phyloP scores from a whole-genome alignment of 2,113 vertebrate species.

The Pedetes capensis region DNA sequence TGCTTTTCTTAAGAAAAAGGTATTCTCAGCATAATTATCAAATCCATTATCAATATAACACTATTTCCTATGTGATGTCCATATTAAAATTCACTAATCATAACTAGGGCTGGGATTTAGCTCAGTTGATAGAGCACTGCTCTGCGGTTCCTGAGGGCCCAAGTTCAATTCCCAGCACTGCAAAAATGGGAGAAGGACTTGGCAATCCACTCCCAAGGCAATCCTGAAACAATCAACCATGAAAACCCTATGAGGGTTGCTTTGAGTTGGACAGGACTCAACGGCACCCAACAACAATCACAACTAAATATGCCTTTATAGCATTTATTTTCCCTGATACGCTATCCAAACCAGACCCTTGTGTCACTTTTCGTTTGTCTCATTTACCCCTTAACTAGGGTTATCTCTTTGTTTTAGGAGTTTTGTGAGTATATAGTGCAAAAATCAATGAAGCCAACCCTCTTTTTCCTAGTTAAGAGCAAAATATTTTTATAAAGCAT shows the following conservation, averaged over 20 bases:
- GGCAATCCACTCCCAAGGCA: too few relatives aligned
- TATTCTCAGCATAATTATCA: neutral
- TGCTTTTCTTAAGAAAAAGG: slow-evolving; percentile 27
- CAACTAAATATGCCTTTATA: neutral
- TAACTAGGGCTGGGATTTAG: too few relatives aligned
- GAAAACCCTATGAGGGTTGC: too few relatives aligned
- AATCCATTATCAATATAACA: neutral
- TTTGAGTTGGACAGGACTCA: too few relatives aligned
- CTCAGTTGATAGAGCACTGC: too few relatives aligned
- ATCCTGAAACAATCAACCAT: too few relatives aligned
- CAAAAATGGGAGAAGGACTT: too few relatives aligned
- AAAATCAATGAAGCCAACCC: neutral
- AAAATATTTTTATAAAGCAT: neutral
- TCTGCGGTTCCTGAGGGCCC: too few relatives aligned
- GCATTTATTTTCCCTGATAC: slow-evolving; percentile 10
- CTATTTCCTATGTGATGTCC: neutral
- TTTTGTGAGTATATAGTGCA: neutral
- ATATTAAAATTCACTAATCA: neutral
- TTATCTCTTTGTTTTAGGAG: neutral
- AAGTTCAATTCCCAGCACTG: too few relatives aligned
- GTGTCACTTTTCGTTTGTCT: neutral
- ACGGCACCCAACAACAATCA: too few relatives aligned
- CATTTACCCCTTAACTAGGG: neutral
- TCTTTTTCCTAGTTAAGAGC: neutral
- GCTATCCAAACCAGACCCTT: neutral